A percentile compares a stretch with the other conserved stretches of the same genome.
Conservation (phyloP, 2,888 invertebrate species). For the Hipparchia semele region DNA sequence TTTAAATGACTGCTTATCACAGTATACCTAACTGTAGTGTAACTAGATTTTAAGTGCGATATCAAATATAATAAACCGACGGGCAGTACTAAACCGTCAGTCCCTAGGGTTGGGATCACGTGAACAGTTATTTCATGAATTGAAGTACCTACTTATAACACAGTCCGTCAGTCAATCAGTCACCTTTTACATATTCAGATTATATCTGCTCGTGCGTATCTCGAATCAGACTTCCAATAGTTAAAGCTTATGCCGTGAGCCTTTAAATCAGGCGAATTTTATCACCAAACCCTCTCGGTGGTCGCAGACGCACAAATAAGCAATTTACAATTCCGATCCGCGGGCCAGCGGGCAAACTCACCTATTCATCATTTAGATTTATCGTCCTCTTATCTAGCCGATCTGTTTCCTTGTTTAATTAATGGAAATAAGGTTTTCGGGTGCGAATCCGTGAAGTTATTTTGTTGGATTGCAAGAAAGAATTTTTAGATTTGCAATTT, state of each 20-base stretch:
- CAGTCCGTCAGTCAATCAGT: no score
- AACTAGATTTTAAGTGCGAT: no score
- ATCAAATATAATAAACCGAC: no score
- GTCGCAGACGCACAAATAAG: conserved; percentile 39
- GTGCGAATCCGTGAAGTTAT: conserved; percentile 45
- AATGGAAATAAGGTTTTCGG: conserved; percentile 69
- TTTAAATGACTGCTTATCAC: no score
- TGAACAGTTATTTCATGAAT: no score
- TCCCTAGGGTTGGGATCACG: no score
- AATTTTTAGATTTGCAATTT: no score
- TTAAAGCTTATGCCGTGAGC: conserved; percentile 11
- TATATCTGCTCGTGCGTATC: conserved; percentile 27
- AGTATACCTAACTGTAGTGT: no score
- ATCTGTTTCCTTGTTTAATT: conserved; percentile 80
- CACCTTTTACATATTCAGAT: no score
- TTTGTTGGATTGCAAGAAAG: conserved; percentile 17
- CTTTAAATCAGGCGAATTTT: conserved; percentile 31
- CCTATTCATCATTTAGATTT: conserved; percentile 82
- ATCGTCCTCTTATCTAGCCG: conserved; percentile 76
- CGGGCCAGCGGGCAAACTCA: conserved; percentile 46
- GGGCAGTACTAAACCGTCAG: no score
- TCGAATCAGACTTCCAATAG: background rate
- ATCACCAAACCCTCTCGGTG: conserved; percentile 21
- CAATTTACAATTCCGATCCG: conserved; percentile 41
- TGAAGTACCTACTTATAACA: no score